Conservation (phyloP, 2,888 invertebrate genomes). For the Choristoneura rosaceana region DNA sequence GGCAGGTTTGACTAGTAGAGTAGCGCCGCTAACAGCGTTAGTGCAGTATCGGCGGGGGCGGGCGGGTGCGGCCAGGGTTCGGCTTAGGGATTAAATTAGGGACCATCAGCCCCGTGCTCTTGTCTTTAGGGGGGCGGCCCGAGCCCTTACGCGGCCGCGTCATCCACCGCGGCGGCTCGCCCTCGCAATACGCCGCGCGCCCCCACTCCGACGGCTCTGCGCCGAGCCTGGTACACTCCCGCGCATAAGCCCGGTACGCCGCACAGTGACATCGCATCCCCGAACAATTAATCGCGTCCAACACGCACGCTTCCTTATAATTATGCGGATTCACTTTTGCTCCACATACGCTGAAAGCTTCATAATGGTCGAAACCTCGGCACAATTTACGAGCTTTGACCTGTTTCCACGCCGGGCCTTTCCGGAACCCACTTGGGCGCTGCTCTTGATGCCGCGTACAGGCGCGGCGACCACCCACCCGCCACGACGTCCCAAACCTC, state of each 20-base stretch:
- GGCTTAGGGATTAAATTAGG: constrained; percentile 66
- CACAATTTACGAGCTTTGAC: constrained; percentile 80
- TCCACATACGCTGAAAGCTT: constrained; percentile 91
- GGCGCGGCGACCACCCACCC: constrained; percentile 92
- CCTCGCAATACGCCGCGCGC: constrained; percentile 88
- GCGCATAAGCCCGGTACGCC: constrained; percentile 94
- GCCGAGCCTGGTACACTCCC: constrained; percentile 93
- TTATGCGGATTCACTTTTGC: constrained; percentile 91
- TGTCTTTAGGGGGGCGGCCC: constrained; percentile 48
- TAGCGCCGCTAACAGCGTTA: constrained; percentile 59
- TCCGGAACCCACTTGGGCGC: constrained; percentile 68
- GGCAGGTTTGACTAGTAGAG: constrained; percentile 82
- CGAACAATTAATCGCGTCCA: constrained; percentile 96
- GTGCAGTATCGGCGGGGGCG: constrained; percentile 78
- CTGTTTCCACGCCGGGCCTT: constrained; percentile 72
- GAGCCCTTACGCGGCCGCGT: constrained; percentile 59
- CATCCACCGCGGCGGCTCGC: constrained; percentile 72
- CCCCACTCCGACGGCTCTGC: constrained; percentile 90
- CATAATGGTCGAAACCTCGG: constrained; percentile 78
- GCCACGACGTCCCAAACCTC: constrained; percentile 95
- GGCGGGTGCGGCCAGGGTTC: constrained; percentile 68
- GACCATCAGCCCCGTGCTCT: constrained; percentile 58
- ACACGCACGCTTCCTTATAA: constrained; percentile 94
- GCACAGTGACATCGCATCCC: constrained; percentile 94
- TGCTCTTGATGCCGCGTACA: constrained; percentile 87